Evolutionary conservation across 2,113 vertebrate genomes (phyloP).

Genomic region (Zosterops borbonicus): DNA sequence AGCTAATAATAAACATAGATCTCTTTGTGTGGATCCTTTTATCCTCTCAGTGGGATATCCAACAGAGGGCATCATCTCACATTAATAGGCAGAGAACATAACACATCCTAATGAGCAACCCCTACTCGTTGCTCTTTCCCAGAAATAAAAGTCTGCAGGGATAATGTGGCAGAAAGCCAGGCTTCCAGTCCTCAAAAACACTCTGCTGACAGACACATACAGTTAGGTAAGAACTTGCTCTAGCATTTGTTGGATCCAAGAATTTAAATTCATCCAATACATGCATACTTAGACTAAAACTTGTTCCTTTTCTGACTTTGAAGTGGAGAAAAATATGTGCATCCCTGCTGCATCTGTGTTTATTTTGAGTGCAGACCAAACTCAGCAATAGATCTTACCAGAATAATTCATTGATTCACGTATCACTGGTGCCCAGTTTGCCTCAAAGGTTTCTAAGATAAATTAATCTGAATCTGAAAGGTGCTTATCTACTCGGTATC

Average conservation of each 20-base stretch:
- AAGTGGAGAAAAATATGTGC: neutral
- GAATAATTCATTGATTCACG: neutral
- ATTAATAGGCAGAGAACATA: neutral
- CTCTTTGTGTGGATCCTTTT: slow-evolving; percentile 22
- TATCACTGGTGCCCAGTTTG: neutral
- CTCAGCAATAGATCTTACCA: neutral
- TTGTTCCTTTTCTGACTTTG: neutral
- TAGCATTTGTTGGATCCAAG: neutral
- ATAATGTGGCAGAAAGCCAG: slow-evolving; percentile 19
- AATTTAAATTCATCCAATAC: neutral
- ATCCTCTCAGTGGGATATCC: slow-evolving; percentile 18
- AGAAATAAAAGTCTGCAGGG: slow-evolving; percentile 12
- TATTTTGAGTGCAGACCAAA: slow-evolving; percentile 1
- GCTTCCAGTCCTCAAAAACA: neutral
- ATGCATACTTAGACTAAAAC: neutral
- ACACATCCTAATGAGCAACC: slow-evolving; percentile 4
- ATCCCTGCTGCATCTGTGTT: neutral
- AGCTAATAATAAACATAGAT: slow-evolving; percentile 12
- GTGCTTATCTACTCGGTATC: neutral
- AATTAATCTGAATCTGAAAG: neutral
- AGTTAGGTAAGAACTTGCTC: neutral
- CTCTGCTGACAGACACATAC: neutral
- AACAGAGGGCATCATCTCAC: slow-evolving; percentile 17
- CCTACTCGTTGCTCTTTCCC: neutral
- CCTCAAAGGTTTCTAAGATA: neutral